A percentile compares a stretch with the other conserved stretches of the same genome.
Evolutionary conservation across 92 coral and sea anemone genomes (phyloP).

Genomic region (Nematostella vectensis): DNA sequence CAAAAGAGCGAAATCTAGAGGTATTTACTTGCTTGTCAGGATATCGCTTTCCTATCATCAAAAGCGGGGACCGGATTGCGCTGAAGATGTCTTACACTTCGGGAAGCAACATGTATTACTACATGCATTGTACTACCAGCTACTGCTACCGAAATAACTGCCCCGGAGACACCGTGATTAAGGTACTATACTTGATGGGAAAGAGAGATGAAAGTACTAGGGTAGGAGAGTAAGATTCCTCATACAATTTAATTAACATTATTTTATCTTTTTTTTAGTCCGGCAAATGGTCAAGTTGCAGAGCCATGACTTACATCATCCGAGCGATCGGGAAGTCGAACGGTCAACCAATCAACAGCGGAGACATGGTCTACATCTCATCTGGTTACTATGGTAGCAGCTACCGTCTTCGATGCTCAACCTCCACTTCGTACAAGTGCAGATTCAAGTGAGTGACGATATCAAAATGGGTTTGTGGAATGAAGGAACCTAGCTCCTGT

Average conservation of each 20-base stretch:
- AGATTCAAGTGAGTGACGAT: too few relatives aligned
- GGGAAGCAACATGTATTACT: constrained; percentile 16
- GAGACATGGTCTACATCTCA: background rate
- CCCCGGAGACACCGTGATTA: constrained; percentile 26
- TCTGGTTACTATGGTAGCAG: background rate
- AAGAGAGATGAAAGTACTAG: too few relatives aligned
- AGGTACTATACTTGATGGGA: too few relatives aligned
- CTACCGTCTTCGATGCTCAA: background rate
- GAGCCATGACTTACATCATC: constrained; percentile 16
- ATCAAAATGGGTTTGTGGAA: too few relatives aligned
- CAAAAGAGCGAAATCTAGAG: too few relatives aligned
- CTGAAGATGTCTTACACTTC: constrained; percentile 32
- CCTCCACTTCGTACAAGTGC: background rate
- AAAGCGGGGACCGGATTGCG: constrained; percentile 63
- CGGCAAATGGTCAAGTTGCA: constrained; percentile 50
- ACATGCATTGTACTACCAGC: constrained; percentile 30
- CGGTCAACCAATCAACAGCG: too few relatives aligned
- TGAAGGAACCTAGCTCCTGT: too few relatives aligned
- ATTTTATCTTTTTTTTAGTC: background rate
- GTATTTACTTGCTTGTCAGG: too few relatives aligned
- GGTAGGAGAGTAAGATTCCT: too few relatives aligned
- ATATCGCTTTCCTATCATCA: constrained; percentile 52
- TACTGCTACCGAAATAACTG: constrained; percentile 28
- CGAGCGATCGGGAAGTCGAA: constrained; percentile 43
- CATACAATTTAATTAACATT: too few relatives aligned